Evolutionary conservation across 2,888 invertebrate genomes (phyloP).

Genomic region (Cyclophora albipunctata): DNA sequence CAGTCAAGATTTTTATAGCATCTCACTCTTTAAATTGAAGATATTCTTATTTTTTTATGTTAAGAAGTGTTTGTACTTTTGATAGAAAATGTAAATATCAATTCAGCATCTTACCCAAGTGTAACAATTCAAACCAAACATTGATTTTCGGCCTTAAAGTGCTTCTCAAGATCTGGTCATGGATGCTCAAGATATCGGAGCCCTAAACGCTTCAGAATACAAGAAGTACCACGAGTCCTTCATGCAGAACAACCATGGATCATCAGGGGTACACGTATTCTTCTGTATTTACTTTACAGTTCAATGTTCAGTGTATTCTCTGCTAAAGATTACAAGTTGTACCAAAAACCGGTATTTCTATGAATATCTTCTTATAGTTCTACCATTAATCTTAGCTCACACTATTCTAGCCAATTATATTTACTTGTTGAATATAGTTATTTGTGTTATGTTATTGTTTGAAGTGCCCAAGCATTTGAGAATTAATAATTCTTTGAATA

Average conservation of each 20-base stretch:
- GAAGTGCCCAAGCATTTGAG: constrained; percentile 23
- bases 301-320: constrained; percentile 43
- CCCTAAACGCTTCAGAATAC: constrained; percentile 52
- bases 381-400: constrained; percentile 73
- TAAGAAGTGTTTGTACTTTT: no score
- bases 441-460: constrained; percentile 30
- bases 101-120: no score
- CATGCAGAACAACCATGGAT: constrained; percentile 73
- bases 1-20: no score
- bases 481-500: constrained; percentile 4
- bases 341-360: constrained; percentile 41
- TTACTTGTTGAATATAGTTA: constrained; percentile 38
- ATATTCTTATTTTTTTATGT: no score
- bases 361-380: constrained; percentile 74
- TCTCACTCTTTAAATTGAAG: no score
- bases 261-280: constrained; percentile 68
- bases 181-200: constrained; percentile 6
- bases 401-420: constrained; percentile 66
- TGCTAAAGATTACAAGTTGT: constrained; percentile 25
- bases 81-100: no score
- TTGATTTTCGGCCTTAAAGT: no score
- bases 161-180: not conserved
- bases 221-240: constrained; percentile 67
- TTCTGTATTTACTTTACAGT: constrained; percentile 55
- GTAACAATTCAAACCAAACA: no score